phyloP scores from a whole-genome alignment of 2,113 vertebrate genomes.

The Benitochromis conjunctus region DNA sequence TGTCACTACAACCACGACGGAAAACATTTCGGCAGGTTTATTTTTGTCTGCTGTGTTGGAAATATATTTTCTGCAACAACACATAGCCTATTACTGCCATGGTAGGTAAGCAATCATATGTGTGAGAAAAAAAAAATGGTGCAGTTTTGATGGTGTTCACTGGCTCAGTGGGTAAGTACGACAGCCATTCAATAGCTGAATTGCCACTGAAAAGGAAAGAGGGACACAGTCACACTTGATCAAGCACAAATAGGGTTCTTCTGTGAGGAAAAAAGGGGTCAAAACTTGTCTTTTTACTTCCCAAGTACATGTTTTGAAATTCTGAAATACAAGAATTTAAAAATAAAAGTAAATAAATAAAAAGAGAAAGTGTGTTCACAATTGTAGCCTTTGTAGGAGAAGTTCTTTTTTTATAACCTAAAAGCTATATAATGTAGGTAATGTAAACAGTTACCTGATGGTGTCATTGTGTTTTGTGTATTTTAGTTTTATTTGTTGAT shows the following conservation, averaged over 20 bases:
- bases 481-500: no score
- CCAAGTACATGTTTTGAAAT: background rate
- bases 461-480: background rate
- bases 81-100: conserved; percentile 3
- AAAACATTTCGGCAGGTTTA: background rate
- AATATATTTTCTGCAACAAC: background rate
- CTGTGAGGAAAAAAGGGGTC: background rate
- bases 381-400: background rate
- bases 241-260: conserved; percentile 14
- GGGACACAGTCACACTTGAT: conserved; percentile 4
- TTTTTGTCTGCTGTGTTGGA: background rate
- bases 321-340: background rate
- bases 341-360: background rate
- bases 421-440: background rate
- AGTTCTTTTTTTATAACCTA: background rate
- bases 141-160: conserved; percentile 23
- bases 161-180: conserved; percentile 24
- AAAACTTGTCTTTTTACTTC: background rate
- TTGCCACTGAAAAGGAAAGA: background rate
- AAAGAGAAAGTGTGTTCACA: background rate
- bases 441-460: accelerated
- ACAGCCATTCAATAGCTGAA: conserved; percentile 26
- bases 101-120: conserved; percentile 3
- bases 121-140: background rate
- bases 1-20: background rate